These are phyloP conservation scores for Platorchestia sp. DNA, from an alignment of 1,140 invertebrate genomes.

Conservation along the genomic window DNA sequence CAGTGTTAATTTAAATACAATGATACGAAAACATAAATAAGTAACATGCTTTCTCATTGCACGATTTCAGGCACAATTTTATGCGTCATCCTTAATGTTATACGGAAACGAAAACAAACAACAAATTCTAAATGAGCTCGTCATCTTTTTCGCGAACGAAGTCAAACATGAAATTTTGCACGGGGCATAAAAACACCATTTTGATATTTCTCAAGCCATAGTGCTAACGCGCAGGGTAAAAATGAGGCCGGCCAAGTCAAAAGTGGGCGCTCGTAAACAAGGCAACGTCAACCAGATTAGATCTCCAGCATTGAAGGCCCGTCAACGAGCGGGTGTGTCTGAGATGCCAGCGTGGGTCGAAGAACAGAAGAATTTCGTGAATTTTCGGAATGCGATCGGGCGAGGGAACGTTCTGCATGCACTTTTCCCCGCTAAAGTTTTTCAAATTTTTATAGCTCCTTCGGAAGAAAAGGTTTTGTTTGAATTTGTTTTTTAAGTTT, in stretches of 20 bases:
- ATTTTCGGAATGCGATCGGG: background rate
- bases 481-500: too few relatives aligned
- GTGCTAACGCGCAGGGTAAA: background rate
- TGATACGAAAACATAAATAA: too few relatives aligned
- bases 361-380: background rate
- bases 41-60: too few relatives aligned
- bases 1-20: too few relatives aligned
- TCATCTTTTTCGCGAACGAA: background rate
- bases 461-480: too few relatives aligned
- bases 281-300: constrained; percentile 5
- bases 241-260: background rate
- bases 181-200: background rate
- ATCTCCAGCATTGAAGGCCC: constrained; percentile 17
- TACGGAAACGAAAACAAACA: background rate
- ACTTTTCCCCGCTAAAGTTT: background rate
- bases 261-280: constrained; percentile 31
- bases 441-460: background rate
- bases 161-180: background rate
- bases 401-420: background rate
- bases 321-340: background rate
- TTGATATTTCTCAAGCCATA: background rate
- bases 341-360: background rate
- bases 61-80: too few relatives aligned
- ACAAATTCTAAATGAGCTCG: background rate
- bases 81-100: too few relatives aligned